Evolutionary conservation across 2,113 vertebrate genomes (phyloP).

Genomic region (Catharus bicknelli): DNA sequence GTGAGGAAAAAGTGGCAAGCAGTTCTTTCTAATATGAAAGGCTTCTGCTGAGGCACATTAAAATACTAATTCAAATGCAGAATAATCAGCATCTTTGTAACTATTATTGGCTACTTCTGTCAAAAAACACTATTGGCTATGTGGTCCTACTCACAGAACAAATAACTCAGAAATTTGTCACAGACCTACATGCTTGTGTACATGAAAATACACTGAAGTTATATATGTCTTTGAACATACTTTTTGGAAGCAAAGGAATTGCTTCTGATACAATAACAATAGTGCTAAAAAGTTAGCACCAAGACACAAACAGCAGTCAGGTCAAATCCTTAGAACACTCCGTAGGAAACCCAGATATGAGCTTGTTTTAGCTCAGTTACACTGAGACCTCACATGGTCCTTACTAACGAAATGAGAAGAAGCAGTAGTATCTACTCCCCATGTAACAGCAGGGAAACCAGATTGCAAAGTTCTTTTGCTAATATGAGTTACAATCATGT

Average conservation of each 20-base stretch:
- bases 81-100: not conserved
- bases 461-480: constrained; percentile 51
- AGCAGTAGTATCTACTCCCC: constrained; percentile 34
- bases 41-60: not conserved
- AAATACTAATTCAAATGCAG: not conserved
- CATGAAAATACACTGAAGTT: not conserved
- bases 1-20: constrained; percentile 38
- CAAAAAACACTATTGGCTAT: not conserved
- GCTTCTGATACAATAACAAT: not conserved
- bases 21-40: constrained; percentile 23
- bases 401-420: constrained; percentile 47
- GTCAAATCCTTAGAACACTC: constrained; percentile 48
- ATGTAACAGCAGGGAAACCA: constrained; percentile 50
- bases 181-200: not conserved
- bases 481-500: constrained; percentile 51
- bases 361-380: constrained; percentile 51
- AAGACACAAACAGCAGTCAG: not conserved
- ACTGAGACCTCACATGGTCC: constrained; percentile 46
- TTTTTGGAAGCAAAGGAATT: not conserved
- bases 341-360: not conserved
- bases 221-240: not conserved
- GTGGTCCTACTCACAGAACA: not conserved
- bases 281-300: not conserved
- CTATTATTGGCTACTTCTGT: not conserved
- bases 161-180: not conserved